Conservation (phyloP, 2,888 invertebrate genomes). For the Myathropa florea region DNA sequence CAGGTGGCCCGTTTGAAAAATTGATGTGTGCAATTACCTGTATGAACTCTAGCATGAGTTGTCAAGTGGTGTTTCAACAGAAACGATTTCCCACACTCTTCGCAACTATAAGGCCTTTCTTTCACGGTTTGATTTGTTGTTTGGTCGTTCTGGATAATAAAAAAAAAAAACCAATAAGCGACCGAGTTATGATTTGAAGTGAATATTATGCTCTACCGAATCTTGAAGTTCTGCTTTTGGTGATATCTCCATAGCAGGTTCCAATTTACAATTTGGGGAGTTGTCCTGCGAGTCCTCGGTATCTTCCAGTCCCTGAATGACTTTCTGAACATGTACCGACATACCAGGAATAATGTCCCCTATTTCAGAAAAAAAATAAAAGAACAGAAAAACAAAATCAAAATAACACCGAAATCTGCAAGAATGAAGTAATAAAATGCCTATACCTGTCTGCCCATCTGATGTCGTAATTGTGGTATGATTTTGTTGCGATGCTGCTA, state of each 20-base stretch:
- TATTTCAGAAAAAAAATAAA: conserved; percentile 72
- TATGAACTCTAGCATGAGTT: conserved; percentile 91
- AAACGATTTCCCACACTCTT: conserved; percentile 92
- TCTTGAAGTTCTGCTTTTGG: conserved; percentile 81
- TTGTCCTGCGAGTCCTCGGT: conserved; percentile 81
- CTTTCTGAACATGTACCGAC: conserved; percentile 81
- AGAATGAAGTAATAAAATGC: neutral
- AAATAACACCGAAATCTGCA: neutral
- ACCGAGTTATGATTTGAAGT: neutral
- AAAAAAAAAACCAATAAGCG: neutral
- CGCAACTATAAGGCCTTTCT: conserved; percentile 90
- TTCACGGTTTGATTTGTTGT: conserved; percentile 81
- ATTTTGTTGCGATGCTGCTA: conserved; percentile 84
- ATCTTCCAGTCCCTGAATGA: conserved; percentile 81
- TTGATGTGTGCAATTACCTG: conserved; percentile 81
- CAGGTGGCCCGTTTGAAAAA: neutral
- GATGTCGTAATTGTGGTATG: conserved; percentile 79
- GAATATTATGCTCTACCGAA: conserved; percentile 73
- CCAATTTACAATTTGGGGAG: conserved; percentile 80
- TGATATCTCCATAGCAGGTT: conserved; percentile 80
- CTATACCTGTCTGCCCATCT: conserved; percentile 77
- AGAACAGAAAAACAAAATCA: neutral
- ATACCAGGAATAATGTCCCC: conserved; percentile 81
- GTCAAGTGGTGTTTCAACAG: conserved; percentile 91
- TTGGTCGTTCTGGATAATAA: conserved; percentile 76